Conservation (phyloP, 2,888 invertebrate genomes). For the Thymelicus lineola region DNA sequence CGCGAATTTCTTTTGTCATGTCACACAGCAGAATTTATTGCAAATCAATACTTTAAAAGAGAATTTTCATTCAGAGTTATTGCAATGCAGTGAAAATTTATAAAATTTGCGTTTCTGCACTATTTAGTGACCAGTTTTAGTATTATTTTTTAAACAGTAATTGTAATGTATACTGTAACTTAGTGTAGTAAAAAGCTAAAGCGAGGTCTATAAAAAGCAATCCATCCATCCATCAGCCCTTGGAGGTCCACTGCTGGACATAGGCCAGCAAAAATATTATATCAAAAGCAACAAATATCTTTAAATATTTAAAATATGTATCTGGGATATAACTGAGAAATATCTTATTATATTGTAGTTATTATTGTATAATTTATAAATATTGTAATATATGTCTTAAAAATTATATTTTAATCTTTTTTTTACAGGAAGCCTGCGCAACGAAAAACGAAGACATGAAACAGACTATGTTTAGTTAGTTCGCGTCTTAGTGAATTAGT, state of each 20-base stretch:
- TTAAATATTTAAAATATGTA: no score
- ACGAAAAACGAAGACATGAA: constrained; percentile 9
- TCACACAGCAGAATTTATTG: constrained; percentile 26
- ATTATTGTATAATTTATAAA: no score
- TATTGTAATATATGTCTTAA: no score
- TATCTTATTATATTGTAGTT: no score
- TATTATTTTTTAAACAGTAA: no score
- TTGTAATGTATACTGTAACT: no score
- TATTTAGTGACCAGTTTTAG: no score
- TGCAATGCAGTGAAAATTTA: constrained; percentile 14
- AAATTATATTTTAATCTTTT: not conserved
- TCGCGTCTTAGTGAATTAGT: constrained; percentile 19
- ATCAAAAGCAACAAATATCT: no score
- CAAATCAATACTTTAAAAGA: constrained; percentile 31
- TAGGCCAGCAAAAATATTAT: no score
- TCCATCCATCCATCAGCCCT: no score
- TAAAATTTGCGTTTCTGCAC: constrained; percentile 2
- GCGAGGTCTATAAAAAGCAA: not conserved
- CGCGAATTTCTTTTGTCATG: constrained; percentile 26
- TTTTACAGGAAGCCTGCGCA: constrained; percentile 24
- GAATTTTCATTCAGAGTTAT: constrained; percentile 10
- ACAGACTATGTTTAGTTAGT: constrained; percentile 22
- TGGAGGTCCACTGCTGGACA: no score
- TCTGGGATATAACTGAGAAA: no score
- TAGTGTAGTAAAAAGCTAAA: not conserved